phyloP scores from a whole-genome alignment of 1,140 invertebrate species.

The Lethrus apterus region DNA sequence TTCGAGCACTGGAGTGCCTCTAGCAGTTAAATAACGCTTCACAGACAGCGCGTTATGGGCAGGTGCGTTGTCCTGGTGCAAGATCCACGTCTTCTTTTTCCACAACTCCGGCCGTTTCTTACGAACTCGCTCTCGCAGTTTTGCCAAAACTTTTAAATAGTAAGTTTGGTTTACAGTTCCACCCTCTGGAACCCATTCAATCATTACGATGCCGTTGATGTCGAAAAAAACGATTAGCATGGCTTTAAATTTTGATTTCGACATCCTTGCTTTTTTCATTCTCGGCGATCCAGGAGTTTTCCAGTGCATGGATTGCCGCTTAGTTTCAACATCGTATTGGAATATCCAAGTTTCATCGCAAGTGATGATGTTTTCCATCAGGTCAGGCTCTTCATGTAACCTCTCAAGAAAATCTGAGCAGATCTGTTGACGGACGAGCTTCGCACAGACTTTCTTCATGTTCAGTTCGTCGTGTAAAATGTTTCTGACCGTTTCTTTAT shows the following conservation, averaged over 20 bases:
- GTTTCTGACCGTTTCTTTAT: conserved; percentile 17
- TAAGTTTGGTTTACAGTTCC: no score
- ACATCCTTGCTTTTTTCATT: conserved; percentile 22
- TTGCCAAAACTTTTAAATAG: no score
- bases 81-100: no score
- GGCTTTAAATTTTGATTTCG: conserved; percentile 25
- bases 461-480: conserved; percentile 18
- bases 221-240: conserved; percentile 20
- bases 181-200: no score
- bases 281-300: conserved; percentile 21
- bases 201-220: conserved; percentile 1
- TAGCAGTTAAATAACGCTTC: no score
- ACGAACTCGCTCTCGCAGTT: no score
- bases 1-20: no score
- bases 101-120: no score
- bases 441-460: conserved; percentile 16
- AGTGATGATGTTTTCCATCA: conserved; percentile 21
- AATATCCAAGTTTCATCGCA: conserved; percentile 27
- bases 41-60: no score
- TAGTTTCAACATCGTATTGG: conserved; percentile 22
- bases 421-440: conserved; percentile 16
- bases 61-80: no score
- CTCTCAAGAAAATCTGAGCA: no score
- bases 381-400: no score
- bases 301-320: conserved; percentile 25